Evolutionary conservation across 2,113 vertebrate species (phyloP), one percentile per base, ranked within the genome.

Genomic region (Oreamnos americanus): DNA sequence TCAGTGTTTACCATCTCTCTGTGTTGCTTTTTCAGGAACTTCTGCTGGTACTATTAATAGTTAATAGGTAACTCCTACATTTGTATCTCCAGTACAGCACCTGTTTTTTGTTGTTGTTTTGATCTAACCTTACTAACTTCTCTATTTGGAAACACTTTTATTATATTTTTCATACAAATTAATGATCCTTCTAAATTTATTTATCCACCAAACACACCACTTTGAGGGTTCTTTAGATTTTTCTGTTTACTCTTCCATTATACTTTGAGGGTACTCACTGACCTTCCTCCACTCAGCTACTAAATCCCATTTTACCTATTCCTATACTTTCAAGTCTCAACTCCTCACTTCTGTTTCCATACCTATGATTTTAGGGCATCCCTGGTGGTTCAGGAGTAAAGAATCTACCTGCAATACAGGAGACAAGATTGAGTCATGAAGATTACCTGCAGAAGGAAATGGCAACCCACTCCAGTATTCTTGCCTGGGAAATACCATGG

Each of bases 211-310:
- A 25, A 17, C 26, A 43, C 9, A 91, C 1, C 16, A 85, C 14
- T n/a, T 79, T 43, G 25, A n/a, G 8, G 47, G 10, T 47, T 11
- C 8, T 90, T 62, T 57, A 33, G 12, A 84, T 58, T 36, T 51
- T n/a, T 5, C 16, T 71, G 5, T 26, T 43, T 60, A 55, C 25
- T 45, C 2, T 78, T 49, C 5, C 53, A 4, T 1, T 58, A 1
- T 2, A 4, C 8, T 76, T 82, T 87, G 47, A 25, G 10, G 6
- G 2, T 43, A 64, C 2, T n/a, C 1, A 2, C 2, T 30, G 1
- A 2, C 2, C 2, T 3, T 57, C 5, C 16, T 82, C 14, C n/a
- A 43, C 19, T 62, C 33, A 87, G 53, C 45, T 21, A 92, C 9
- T 15, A 78, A n/a, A 26, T 51, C 12, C 60, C n/a, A 17, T 62